These are phyloP conservation scores for Triplophysa rosa DNA, from an alignment of 2,113 vertebrate genomes.

Conservation along the genomic window DNA sequence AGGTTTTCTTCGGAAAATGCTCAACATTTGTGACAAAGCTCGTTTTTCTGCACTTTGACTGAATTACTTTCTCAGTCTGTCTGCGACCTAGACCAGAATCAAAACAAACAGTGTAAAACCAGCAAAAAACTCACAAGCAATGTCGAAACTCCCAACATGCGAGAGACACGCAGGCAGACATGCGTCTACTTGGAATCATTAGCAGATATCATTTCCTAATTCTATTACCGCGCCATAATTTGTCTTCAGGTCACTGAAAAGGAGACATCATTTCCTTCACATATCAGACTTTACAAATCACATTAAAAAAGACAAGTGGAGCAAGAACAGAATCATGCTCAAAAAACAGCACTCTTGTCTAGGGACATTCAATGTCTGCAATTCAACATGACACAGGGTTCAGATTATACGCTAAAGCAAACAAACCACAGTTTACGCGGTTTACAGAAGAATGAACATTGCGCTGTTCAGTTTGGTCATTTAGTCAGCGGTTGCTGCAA, in stretches of 20 bases:
- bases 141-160: not conserved
- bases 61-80: not conserved
- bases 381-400: too few species aligned
- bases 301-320: not conserved
- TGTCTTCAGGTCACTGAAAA: conserved; percentile 1
- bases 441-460: too few species aligned
- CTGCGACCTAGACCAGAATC: not conserved
- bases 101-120: not conserved
- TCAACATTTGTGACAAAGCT: not conserved
- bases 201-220: conserved; percentile 20
- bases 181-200: not conserved
- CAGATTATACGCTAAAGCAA: too few species aligned
- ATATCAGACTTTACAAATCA: conserved; percentile 27
- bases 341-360: not conserved
- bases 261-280: conserved; percentile 18
- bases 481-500: too few species aligned
- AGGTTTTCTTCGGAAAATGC: not conserved
- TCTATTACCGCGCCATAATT: not conserved
- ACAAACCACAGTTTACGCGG: too few species aligned
- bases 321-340: not conserved
- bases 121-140: not conserved
- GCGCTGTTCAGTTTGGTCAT: too few species aligned
- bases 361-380: too few species aligned
- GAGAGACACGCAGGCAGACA: not conserved
- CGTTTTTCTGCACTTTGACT: conserved; percentile 3